Conservation (phyloP, 2,797 vertebrate genomes). For the Synanceia verrucosa region DNA sequence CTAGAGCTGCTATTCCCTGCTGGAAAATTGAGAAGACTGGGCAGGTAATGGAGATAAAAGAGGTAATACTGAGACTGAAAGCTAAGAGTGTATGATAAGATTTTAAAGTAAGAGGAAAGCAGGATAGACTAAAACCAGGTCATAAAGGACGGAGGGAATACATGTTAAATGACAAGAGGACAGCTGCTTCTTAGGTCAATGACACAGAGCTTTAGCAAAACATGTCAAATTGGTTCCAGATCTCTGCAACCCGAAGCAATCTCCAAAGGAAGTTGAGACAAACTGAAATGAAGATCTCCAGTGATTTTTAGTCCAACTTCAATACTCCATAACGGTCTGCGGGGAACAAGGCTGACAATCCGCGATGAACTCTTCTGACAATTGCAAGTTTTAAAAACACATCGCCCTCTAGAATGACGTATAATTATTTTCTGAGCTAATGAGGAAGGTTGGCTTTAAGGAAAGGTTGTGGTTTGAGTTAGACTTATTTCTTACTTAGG, state of each 20-base stretch:
- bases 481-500: not conserved
- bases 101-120: conserved; percentile 21
- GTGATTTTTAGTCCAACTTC: conserved; percentile 8
- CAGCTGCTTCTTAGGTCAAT: conserved; percentile 63
- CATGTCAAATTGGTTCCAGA: conserved; percentile 32
- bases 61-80: conserved; percentile 26
- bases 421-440: not conserved
- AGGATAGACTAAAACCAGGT: conserved; percentile 47
- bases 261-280: conserved; percentile 29
- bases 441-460: not conserved
- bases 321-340: not conserved
- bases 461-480: not conserved
- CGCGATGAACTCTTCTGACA: not conserved
- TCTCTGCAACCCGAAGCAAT: conserved; percentile 5
- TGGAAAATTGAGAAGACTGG: conserved; percentile 20
- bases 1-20: conserved; percentile 1
- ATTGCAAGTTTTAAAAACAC: not conserved
- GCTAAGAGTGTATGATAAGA: conserved; percentile 15
- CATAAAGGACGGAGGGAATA: conserved; percentile 39
- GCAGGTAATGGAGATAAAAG: conserved; percentile 40
- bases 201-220: conserved; percentile 19
- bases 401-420: no score
- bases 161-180: conserved; percentile 45
- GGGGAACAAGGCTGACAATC: not conserved
- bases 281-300: conserved; percentile 10